Percentiles rank a stretch among this genome's conserved stretches.
phyloP scores from a whole-genome alignment of 2,888 invertebrate genomes.

The Blomia tropicalis region DNA sequence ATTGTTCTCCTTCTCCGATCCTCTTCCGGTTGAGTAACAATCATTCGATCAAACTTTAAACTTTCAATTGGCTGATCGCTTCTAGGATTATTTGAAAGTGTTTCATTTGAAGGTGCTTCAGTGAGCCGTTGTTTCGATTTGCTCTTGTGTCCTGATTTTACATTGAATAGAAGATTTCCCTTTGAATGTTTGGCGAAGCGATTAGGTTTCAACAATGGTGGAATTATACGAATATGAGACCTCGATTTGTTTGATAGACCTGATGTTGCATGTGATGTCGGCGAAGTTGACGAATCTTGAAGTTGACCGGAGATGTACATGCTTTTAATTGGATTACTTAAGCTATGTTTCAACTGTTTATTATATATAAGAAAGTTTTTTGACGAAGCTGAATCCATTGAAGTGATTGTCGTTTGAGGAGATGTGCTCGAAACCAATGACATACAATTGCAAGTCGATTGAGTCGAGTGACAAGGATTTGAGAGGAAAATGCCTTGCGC shows the following conservation, averaged over 20 bases:
- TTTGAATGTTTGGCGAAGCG: constrained; percentile 10
- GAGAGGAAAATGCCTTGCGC: not conserved
- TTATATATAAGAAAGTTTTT: not conserved
- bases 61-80: not conserved
- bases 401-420: not conserved
- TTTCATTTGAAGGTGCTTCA: not conserved
- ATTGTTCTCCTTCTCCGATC: constrained; percentile 76
- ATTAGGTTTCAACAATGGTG: constrained; percentile 2
- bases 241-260: not conserved
- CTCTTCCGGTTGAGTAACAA: constrained; percentile 59
- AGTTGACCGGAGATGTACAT: no score
- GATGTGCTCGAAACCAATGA: not conserved
- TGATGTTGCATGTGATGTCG: not conserved
- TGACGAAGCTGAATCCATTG: not conserved
- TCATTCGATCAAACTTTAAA: constrained; percentile 35
- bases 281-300: not conserved
- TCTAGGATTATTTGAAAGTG: not conserved
- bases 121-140: constrained; percentile 10
- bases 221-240: not conserved
- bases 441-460: not conserved
- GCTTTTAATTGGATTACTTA: not conserved
- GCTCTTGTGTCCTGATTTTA: not conserved
- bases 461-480: constrained; percentile 7
- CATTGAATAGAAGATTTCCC: constrained; percentile 3
- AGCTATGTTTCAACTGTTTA: not conserved